Base-by-base conservation (phyloP, 2,113 vertebrate species). In the Plectropomus leopardus region DNA sequence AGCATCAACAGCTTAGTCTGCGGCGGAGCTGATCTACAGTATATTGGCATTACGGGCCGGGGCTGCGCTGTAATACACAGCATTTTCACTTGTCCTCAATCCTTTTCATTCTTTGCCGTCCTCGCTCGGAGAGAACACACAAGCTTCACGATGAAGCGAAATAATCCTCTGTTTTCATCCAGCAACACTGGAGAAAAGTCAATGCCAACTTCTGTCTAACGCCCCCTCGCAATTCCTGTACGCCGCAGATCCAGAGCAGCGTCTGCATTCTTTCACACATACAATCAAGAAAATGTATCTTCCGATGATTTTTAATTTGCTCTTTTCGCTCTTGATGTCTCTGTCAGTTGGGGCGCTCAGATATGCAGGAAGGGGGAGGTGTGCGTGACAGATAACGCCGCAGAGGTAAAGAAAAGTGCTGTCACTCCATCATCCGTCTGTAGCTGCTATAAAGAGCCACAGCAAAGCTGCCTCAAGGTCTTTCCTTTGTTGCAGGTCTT, bases 391-490 rank as follows among this genome's bases (percentile, higher is more conserved):
- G 84, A 76, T 72, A 78, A 86, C 77, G 78, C 84, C 48, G 47
- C 34, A 28, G 54, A 45, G 30, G 21, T 16, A 80, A 50, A 82
- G 75, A 61, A 66, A 69, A 85, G 66, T 15, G 68, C 64, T 21
- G 77, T 84, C 76, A 68, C 79, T 84, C 72, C 80, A 67, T 86
- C 78, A 74, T 67, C 45, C 1, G 0, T 69, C 68, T 67, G 32
- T 48, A 55, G 72, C 66, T 50, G 72, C 74, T 77, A 9, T 50
- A 72, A 80, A 67, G 74, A 89, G 83, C 60, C 10, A 17, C 63
- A 73, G 72, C 76, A 78, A 59, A 10, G 50, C 26, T 17, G 88
- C 88, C 88, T 88, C 72, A 61, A 78, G 88, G 85, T 88, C 79
- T 68, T 55, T 50, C 84, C 73, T 89, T 88, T 84, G 80, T 87